Evolutionary conservation across 2,113 vertebrate genomes (phyloP).

Genomic region (Ardeotis arabs): DNA sequence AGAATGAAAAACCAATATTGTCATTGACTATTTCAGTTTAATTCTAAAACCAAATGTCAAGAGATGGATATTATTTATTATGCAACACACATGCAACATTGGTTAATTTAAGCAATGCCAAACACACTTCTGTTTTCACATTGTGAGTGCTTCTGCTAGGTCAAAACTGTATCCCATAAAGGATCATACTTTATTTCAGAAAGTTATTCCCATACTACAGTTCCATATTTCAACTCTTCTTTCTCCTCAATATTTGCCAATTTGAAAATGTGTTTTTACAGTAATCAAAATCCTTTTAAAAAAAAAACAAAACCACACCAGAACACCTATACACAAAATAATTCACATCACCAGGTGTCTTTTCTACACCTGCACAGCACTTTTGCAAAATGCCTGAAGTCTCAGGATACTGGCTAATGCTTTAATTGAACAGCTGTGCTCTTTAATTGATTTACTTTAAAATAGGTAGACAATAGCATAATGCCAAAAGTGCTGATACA

Average conservation of each 20-base stretch:
- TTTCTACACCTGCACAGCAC: background rate
- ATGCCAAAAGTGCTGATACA: slow-evolving; percentile 73
- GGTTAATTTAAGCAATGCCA: background rate
- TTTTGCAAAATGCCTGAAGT: slow-evolving; percentile 2
- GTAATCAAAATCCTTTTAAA: background rate
- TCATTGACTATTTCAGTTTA: background rate
- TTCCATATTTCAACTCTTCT: background rate
- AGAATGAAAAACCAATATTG: background rate
- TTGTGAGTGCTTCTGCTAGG: background rate
- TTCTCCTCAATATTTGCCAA: background rate
- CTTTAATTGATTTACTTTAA: slow-evolving; percentile 76
- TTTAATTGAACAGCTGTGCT: slow-evolving; percentile 69
- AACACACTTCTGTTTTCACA: background rate
- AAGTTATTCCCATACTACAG: background rate
- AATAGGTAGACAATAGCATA: slow-evolving; percentile 29
- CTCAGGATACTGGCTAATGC: slow-evolving; percentile 16
- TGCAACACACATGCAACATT: background rate
- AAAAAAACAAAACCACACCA: background rate
- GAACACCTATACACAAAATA: background rate
- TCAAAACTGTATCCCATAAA: background rate
- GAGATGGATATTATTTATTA: background rate
- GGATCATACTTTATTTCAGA: background rate
- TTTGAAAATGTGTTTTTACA: background rate
- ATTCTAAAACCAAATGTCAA: background rate
- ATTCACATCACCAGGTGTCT: background rate